phyloP scores from a whole-genome alignment of 2,888 invertebrate species.

The Tetropium fuscum region DNA sequence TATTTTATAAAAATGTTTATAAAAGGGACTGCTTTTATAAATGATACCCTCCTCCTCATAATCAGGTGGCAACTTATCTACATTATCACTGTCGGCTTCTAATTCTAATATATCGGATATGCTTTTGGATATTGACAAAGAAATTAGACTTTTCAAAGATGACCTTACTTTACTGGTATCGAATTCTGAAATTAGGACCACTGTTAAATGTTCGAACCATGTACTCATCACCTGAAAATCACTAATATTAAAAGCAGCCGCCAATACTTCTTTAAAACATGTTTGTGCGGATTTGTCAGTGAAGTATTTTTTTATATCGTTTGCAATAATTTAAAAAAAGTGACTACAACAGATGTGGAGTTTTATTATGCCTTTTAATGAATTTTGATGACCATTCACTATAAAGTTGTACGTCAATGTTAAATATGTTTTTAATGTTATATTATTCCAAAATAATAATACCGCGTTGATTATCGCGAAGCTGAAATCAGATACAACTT shows the following conservation, averaged over 20 bases:
- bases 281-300: slow-evolving; percentile 1
- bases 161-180: not conserved
- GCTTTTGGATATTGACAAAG: not conserved
- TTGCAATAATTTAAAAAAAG: slow-evolving; percentile 2
- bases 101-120: not conserved
- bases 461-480: not conserved
- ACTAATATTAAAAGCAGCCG: not conserved
- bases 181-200: not conserved
- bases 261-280: slow-evolving; percentile 15
- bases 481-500: not conserved
- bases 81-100: slow-evolving; percentile 1
- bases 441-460: slow-evolving; percentile 8
- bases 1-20: slow-evolving; percentile 7
- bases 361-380: not conserved
- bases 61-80: not conserved
- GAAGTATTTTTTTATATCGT: not conserved
- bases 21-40: slow-evolving; percentile 15
- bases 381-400: not conserved
- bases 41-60: not conserved
- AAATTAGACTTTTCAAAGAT: not conserved
- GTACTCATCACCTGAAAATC: slow-evolving; percentile 4
- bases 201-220: slow-evolving; percentile 3
- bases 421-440: not conserved
- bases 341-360: not conserved
- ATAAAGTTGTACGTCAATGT: not conserved